Percentiles rank a stretch among this genome's conserved stretches.
Evolutionary conservation across 1,140 invertebrate genomes (phyloP).

Genomic region (Calliopsis andreniformis): DNA sequence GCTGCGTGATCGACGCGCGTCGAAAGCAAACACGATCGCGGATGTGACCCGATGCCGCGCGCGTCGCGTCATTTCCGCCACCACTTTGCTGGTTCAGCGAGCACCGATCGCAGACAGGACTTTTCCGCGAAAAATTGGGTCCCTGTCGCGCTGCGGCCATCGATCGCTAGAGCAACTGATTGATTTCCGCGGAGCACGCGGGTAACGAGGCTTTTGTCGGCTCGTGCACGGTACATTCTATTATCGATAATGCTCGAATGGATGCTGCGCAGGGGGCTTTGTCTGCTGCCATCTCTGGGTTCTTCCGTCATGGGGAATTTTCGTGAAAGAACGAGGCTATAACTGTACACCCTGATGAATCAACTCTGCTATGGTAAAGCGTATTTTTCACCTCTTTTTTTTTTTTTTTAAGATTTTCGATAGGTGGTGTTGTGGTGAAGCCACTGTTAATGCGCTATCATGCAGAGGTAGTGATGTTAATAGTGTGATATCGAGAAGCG

Average conservation of each 20-base stretch:
- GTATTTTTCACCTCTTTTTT: no score
- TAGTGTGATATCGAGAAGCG: no score
- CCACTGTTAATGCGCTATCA: no score
- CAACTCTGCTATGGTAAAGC: no score
- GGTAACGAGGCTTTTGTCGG: conserved; percentile 23
- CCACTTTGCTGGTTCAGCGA: background rate
- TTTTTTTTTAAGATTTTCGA: no score
- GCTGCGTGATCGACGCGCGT: conserved; percentile 18
- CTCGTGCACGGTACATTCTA: conserved; percentile 6
- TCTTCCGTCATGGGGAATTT: conserved; percentile 21
- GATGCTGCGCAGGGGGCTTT: conserved; percentile 27
- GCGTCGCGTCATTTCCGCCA: background rate
- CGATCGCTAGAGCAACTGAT: conserved; percentile 5
- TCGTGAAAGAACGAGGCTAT: background rate
- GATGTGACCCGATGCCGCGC: conserved; percentile 1
- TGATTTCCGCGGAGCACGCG: conserved; percentile 4
- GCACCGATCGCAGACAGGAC: no score
- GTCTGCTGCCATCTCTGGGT: background rate
- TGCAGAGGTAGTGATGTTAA: no score
- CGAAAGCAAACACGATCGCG: conserved; percentile 23
- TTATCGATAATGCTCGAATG: conserved; percentile 32
- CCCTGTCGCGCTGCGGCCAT: background rate
- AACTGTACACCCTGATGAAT: no score
- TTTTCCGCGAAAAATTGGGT: background rate
- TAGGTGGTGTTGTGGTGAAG: no score